phyloP scores from a whole-genome alignment of 2,888 invertebrate species.

The Microctonus hyperodae region DNA sequence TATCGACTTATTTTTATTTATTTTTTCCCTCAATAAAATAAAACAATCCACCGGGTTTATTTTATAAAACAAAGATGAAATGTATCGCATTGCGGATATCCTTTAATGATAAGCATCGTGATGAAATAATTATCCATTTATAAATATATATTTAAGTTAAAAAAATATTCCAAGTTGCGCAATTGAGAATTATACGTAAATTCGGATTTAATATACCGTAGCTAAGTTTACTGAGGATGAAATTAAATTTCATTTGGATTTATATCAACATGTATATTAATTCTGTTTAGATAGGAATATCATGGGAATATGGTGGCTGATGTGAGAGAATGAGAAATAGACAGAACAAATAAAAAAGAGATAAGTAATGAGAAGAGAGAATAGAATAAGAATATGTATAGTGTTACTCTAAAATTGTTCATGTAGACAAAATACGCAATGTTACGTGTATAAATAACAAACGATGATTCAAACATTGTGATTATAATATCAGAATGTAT shows the following conservation, averaged over 20 bases:
- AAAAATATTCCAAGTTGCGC: neutral
- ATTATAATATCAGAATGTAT: neutral
- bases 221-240: neutral
- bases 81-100: neutral
- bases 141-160: neutral
- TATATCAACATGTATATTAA: neutral
- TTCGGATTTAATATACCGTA: neutral
- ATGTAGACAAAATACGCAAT: neutral
- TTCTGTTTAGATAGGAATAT: neutral
- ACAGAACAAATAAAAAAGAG: neutral
- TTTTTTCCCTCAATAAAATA: neutral
- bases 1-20: too few species aligned
- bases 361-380: neutral
- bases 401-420: neutral
- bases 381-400: neutral
- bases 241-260: neutral
- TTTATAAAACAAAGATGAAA: neutral
- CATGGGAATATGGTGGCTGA: neutral
- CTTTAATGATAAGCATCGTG: neutral
- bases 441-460: neutral
- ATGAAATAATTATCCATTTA: neutral
- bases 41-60: neutral
- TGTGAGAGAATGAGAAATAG: neutral
- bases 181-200: neutral
- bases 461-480: neutral